These are phyloP conservation scores for Opisthograptis luteolata DNA, from an alignment of 2,888 invertebrate species.

Conservation along the genomic window DNA sequence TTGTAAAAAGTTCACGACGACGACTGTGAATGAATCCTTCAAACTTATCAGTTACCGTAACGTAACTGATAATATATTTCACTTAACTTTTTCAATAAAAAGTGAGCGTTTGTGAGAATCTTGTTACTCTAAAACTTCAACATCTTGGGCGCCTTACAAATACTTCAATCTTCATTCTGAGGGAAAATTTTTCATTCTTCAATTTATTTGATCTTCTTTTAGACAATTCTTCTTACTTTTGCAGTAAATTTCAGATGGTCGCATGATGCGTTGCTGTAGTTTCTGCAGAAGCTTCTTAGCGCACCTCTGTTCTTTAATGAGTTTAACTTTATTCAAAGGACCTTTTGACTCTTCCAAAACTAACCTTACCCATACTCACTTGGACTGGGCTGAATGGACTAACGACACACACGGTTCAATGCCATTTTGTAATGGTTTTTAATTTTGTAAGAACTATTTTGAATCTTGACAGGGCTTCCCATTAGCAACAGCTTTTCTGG, in stretches of 20 bases:
- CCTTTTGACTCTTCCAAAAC: constrained; percentile 55
- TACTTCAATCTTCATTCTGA: too few species aligned
- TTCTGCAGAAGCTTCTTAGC: neutral
- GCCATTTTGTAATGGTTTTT: constrained; percentile 23
- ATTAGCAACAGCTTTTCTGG: neutral
- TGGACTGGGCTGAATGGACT: constrained; percentile 78
- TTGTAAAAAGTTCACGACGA: too few species aligned
- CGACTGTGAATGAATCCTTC: too few species aligned
- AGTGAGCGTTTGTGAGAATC: too few species aligned
- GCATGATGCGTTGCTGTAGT: neutral
- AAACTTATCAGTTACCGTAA: too few species aligned
- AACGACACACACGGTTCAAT: constrained; percentile 55
- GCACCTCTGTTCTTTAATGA: neutral
- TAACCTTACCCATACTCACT: constrained; percentile 67
- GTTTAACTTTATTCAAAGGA: constrained; percentile 56
- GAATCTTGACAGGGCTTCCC: constrained; percentile 3
- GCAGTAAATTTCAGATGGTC: neutral
- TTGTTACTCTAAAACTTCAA: neutral
- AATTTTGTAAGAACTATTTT: constrained; percentile 15
- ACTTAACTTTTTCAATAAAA: too few species aligned
- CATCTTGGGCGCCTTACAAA: neutral
- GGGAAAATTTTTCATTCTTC: neutral
- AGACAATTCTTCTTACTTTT: neutral
- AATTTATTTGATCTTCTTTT: too few species aligned
- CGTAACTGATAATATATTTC: too few species aligned